A percentile compares a stretch with the other conserved stretches of the same genome.
Conservation (phyloP, 2,888 invertebrate species). For the Dione vanillae region DNA sequence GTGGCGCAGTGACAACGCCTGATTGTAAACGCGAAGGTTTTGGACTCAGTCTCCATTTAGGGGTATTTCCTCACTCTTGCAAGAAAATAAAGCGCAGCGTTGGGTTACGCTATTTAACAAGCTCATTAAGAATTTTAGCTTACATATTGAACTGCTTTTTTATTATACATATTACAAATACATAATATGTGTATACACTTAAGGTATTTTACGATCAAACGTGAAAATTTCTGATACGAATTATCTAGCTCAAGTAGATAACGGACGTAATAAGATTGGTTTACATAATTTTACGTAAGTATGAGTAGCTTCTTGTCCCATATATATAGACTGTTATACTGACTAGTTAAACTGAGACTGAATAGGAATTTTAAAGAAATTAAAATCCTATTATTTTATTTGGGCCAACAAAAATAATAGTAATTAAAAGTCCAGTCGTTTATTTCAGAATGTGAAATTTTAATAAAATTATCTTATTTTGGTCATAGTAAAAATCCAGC, state of each 20-base stretch:
- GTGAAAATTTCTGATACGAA: background rate
- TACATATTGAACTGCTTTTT: too few relatives aligned
- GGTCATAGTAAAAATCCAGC: too few relatives aligned
- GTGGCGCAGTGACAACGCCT: background rate
- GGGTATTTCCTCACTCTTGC: background rate
- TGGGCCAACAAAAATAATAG: too few relatives aligned
- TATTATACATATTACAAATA: background rate
- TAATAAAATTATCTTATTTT: too few relatives aligned
- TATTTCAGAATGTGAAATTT: too few relatives aligned
- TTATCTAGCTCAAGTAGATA: slow-evolving; percentile 29
- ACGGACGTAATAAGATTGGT: slow-evolving; percentile 25
- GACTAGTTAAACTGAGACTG: background rate
- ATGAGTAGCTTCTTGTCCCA: background rate
- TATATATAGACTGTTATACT: too few relatives aligned
- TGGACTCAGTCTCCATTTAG: background rate
- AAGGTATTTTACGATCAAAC: background rate
- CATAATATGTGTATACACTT: background rate
- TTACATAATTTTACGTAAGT: slow-evolving; percentile 30
- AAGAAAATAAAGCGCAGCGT: background rate
- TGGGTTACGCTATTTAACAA: background rate
- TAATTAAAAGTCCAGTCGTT: too few relatives aligned
- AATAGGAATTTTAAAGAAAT: background rate
- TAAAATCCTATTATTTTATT: too few relatives aligned
- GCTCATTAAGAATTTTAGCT: too few relatives aligned
- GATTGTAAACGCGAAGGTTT: background rate